A percentile compares a stretch with the other conserved stretches of the same genome.
phyloP scores from a whole-genome alignment of 2,113 vertebrate species.

The Cromileptes altivelis region DNA sequence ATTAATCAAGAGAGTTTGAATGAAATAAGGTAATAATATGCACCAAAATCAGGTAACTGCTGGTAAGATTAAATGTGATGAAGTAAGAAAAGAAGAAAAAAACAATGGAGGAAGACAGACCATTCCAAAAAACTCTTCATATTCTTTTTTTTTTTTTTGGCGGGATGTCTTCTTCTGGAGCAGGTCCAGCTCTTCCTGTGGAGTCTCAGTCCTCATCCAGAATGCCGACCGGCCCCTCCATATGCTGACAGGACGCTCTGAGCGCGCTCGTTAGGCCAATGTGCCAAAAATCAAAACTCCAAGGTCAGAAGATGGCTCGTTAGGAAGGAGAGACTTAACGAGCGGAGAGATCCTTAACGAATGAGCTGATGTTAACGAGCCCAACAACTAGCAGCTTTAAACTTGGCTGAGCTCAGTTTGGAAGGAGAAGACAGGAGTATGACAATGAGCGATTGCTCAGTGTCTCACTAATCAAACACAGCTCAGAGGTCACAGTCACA shows the following conservation, averaged over 20 bases:
- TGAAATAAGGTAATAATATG: background rate
- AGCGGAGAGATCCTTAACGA: constrained; percentile 41
- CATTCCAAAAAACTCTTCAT: background rate
- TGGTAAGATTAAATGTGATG: background rate
- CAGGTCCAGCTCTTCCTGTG: constrained; percentile 54
- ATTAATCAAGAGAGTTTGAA: background rate
- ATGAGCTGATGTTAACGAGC: constrained; percentile 36
- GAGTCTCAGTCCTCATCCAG: constrained; percentile 47
- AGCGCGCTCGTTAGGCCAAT: constrained; percentile 39
- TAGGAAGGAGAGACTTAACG: constrained; percentile 43
- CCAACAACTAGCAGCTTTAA: constrained; percentile 18
- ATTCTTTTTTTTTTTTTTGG: constrained; percentile 56
- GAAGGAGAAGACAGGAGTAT: background rate
- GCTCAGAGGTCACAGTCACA: constrained; percentile 9
- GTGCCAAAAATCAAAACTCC: constrained; percentile 60
- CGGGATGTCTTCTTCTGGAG: constrained; percentile 53
- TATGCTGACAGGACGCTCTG: constrained; percentile 69
- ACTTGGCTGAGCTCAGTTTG: background rate
- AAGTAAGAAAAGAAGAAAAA: background rate
- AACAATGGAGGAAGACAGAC: background rate
- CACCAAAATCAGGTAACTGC: background rate
- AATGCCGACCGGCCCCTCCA: constrained; percentile 56
- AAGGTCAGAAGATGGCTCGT: constrained; percentile 71
- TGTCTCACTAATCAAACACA: background rate
- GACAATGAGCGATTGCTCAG: background rate